Conservation (phyloP, 2,888 invertebrate genomes). For the Microctonus aethiopoides region DNA sequence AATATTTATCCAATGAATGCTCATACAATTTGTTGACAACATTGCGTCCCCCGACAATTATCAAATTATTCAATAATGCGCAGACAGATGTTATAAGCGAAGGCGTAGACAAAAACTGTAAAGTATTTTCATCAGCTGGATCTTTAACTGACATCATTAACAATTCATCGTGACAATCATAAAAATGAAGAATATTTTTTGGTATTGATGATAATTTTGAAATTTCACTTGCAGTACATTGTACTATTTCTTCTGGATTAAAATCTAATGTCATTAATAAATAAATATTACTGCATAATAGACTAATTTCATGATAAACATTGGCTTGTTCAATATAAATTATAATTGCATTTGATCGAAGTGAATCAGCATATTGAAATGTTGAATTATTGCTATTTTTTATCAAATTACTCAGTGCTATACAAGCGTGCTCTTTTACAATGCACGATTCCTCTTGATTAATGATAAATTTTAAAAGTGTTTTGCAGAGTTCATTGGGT, state of each 20-base stretch:
- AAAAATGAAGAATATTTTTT: constrained; percentile 52
- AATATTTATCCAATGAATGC: constrained; percentile 67
- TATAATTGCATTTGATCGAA: constrained; percentile 54
- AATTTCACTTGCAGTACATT: constrained; percentile 42
- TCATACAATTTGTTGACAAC: constrained; percentile 66
- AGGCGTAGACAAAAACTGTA: constrained; percentile 66
- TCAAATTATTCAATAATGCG: constrained; percentile 67
- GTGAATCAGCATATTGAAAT: constrained; percentile 56
- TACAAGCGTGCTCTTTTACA: constrained; percentile 71
- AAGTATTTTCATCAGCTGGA: constrained; percentile 49
- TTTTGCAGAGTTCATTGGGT: constrained; percentile 56
- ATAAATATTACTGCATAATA: constrained; percentile 57
- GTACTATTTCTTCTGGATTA: constrained; percentile 41
- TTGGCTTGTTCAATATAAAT: constrained; percentile 58
- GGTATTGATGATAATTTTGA: constrained; percentile 48
- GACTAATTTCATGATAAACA: constrained; percentile 57
- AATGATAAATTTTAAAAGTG: constrained; percentile 52
- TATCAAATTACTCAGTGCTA: constrained; percentile 68
- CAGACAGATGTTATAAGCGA: constrained; percentile 67
- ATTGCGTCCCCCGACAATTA: constrained; percentile 64
- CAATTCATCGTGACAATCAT: constrained; percentile 56
- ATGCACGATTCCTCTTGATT: constrained; percentile 69
- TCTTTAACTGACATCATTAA: constrained; percentile 47
- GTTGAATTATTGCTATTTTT: constrained; percentile 53
- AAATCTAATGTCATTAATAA: constrained; percentile 52